Base-by-base conservation (phyloP, 2,113 vertebrate species). In the Centropus unirufus region DNA sequence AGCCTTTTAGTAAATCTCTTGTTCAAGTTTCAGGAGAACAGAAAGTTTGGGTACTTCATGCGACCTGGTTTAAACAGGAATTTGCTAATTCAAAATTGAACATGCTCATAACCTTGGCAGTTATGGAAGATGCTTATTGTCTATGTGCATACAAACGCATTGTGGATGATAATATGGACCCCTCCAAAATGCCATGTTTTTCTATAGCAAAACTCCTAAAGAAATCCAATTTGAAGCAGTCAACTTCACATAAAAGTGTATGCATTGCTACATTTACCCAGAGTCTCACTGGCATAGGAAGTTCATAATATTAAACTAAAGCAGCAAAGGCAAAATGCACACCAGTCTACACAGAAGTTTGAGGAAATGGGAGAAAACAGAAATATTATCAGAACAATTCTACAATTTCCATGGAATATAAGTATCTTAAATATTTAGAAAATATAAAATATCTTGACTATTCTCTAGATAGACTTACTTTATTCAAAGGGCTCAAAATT, bases 101-200 rank as follows among this genome's bases (percentile, higher is more conserved):
- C 32, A 59, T 14, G 22, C 1, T 18, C 12, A 47, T 34, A 63
- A n/a, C 18, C 21, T 72, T 44, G 39, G 26, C 16, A 58, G 6
- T 69, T 73, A 72, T 0, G n/a, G 7, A 75, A 76, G 39, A 67
- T 54, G 20, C 7, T 87, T 59, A 20, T 27, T 79, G 34, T 59
- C 39, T 54, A 67, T 87, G 15, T 29, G 19, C 13, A 82, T 20
- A 39, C 14, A 57, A 78, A 47, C 42, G 66, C 6, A 59, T 3
- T 0, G 1, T 1, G 87, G 51, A 62, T 21, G 9, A 4, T 6
- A 61, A 42, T 27, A 81, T 4, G 21, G 7, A 39, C 42, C 18
- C 4, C 19, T 14, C 26, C 47, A 59, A 74, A 76, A 8, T 7
- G 1, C 14, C 26, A 57, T 3, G 5, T 23, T 49, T 54, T 78